Conservation (phyloP, 2,888 invertebrate genomes). For the Clunio marinus region DNA sequence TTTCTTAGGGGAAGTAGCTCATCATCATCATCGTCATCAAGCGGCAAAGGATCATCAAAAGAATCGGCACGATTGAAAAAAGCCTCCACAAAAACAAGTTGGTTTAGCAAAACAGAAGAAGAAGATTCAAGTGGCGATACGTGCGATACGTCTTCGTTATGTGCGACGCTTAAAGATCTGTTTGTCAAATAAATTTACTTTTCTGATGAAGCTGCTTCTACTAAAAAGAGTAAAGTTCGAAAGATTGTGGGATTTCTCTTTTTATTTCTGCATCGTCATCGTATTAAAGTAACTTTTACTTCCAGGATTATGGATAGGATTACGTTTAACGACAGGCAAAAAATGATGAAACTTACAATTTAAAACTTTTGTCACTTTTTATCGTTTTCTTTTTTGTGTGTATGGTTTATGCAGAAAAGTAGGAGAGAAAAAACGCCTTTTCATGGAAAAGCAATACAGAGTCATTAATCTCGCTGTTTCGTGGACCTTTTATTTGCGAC, state of each 20-base stretch:
- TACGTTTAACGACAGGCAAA: too few relatives aligned
- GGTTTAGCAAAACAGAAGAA: slow-evolving; percentile 66
- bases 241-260: too few relatives aligned
- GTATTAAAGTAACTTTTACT: too few relatives aligned
- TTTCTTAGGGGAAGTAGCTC: slow-evolving; percentile 60
- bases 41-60: slow-evolving; percentile 51
- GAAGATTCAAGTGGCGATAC: slow-evolving; percentile 61
- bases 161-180: slow-evolving; percentile 78
- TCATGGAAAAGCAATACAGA: slow-evolving; percentile 33
- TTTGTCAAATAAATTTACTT: slow-evolving; percentile 68
- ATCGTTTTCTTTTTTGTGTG: too few relatives aligned
- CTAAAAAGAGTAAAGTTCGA: neutral
- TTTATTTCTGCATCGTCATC: too few relatives aligned
- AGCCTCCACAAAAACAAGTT: slow-evolving; percentile 49
- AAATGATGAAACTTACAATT: too few relatives aligned
- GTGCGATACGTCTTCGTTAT: slow-evolving; percentile 70
- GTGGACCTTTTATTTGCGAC: neutral
- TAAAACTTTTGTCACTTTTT: too few relatives aligned
- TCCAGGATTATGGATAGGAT: too few relatives aligned
- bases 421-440: slow-evolving; percentile 30
- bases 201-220: neutral
- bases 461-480: slow-evolving; percentile 27
- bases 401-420: neutral
- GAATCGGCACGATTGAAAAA: slow-evolving; percentile 49
- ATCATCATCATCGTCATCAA: slow-evolving; percentile 48